phyloP scores from a whole-genome alignment of 1,140 invertebrate species.

The Zaprionus ornatus region DNA sequence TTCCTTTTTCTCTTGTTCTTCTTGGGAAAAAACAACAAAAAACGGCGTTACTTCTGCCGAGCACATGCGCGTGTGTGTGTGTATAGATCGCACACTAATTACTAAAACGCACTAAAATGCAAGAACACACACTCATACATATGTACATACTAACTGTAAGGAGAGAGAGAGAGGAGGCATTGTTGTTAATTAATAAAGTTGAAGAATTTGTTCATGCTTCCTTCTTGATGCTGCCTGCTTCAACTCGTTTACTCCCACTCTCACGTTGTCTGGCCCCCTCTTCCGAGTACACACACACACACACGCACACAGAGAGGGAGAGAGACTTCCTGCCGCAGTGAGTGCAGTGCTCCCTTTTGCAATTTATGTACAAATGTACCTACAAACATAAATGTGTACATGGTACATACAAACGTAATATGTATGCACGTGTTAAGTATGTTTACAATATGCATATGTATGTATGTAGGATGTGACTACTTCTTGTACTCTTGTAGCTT shows the following conservation, averaged over 20 bases:
- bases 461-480: slow-evolving; percentile 50
- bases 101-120: neutral
- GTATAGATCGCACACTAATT: neutral
- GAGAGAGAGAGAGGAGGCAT: neutral
- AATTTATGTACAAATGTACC: slow-evolving; percentile 46
- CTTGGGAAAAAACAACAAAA: neutral
- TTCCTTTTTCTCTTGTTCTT: slow-evolving; percentile 21
- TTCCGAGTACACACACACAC: slow-evolving; percentile 6
- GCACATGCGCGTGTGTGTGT: neutral
- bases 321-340: slow-evolving; percentile 49
- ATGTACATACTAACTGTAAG: neutral
- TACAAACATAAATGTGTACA: slow-evolving; percentile 8
- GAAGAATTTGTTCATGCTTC: slow-evolving; percentile 20
- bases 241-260: slow-evolving; percentile 26
- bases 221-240: slow-evolving; percentile 11
- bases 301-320: neutral
- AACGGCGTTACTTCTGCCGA: neutral
- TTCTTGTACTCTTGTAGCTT: slow-evolving; percentile 39
- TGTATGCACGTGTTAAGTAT: slow-evolving; percentile 9
- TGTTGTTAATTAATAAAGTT: slow-evolving; percentile 33
- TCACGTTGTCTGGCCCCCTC: slow-evolving; percentile 30
- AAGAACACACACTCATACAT: neutral
- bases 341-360: slow-evolving; percentile 75
- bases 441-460: slow-evolving; percentile 5
- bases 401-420: slow-evolving; percentile 6